phyloP scores from a whole-genome alignment of 2,113 vertebrate genomes.

The Romanogobio albipinnatus region DNA sequence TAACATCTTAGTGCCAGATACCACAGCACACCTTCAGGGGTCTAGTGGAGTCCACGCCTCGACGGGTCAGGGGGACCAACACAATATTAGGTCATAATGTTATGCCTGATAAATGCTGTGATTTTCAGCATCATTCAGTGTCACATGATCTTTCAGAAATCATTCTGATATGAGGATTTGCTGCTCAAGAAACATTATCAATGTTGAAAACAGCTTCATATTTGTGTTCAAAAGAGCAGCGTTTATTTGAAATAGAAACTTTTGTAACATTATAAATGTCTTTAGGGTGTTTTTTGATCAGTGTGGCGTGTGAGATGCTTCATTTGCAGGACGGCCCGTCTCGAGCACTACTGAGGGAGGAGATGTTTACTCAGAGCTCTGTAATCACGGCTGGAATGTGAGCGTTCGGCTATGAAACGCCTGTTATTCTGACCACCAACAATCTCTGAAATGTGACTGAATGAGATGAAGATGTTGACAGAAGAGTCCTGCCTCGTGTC shows the following conservation, averaged over 20 bases:
- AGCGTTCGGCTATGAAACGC: neutral
- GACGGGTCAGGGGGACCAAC: too few species aligned
- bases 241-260: neutral
- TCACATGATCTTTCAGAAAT: too few species aligned
- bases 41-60: too few species aligned
- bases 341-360: neutral
- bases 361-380: neutral
- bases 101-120: too few species aligned
- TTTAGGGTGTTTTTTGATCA: neutral
- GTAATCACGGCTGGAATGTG: neutral
- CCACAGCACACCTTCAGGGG: too few species aligned
- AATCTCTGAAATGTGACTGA: neutral
- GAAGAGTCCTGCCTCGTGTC: neutral
- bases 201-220: too few species aligned
- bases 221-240: neutral
- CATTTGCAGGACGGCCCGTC: neutral
- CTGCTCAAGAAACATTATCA: too few species aligned
- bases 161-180: too few species aligned
- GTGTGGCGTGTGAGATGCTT: neutral
- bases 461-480: constrained; percentile 10
- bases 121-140: too few species aligned
- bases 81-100: too few species aligned
- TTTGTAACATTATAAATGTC: neutral
- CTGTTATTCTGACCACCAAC: neutral
- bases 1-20: too few species aligned